Evolutionary conservation across 2,888 invertebrate genomes (phyloP), one percentile per base, ranked within the genome.

Genomic region (Toxonevra muliebris): DNA sequence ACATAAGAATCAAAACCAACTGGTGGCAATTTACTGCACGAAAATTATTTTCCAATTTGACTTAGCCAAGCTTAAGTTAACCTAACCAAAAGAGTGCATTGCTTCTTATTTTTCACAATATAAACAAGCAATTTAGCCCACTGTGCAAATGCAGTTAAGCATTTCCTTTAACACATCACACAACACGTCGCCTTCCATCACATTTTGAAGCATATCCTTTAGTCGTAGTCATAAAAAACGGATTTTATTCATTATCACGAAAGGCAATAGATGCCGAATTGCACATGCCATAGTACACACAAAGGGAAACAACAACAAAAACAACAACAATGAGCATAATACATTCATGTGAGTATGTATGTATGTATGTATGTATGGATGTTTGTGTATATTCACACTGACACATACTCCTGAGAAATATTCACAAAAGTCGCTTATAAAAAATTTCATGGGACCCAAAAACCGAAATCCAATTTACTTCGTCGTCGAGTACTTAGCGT

Each of bases 181-280:
- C 30, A 30, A 30, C 30, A 30, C 10, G 48, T 48, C 48, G 48
- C 15, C 48, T 48, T 48, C 9, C 48, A 48, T 48, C 48, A 48
- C 48, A 48, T 48, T 48, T 48, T 15, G 15, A n/a, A 15, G 48
- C 48, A 48, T 15, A 48, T 48, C 48, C 48, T 48, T 48, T 50
- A 40, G 50, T 17, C 48, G 43, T 17, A 50, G 57, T 58, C 57
- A 64, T 57, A 67, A 67, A 64, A 60, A 60, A 48, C 43, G 62
- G 55, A 60, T 53, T 64, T 64, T 54, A 63, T 63, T 64, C 63
- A 64, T 68, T 68, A 64, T 60, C 64, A 60, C 64, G 53, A 43
- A 30, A 53, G 59, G 68, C 60, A 55, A 64, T 53, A 53, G 53
- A n/a, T 7, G 53, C 61, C 30, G 20, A 45, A 61, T 12, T 19